Conservation (phyloP, 1,140 invertebrate genomes). For the Drosophila orena region DNA sequence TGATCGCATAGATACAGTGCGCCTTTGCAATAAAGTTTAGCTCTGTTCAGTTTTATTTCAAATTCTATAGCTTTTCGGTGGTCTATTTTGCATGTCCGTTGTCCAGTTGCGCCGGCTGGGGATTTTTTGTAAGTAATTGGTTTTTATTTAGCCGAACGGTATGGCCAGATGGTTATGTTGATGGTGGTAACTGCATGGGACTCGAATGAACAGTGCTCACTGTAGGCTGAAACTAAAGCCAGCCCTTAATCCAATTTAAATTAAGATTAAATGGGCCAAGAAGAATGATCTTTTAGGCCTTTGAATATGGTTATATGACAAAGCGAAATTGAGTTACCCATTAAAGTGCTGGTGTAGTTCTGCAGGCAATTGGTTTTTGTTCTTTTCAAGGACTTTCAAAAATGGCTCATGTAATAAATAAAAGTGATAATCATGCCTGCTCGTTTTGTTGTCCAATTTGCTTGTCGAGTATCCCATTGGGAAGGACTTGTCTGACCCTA, state of each 20-base stretch:
- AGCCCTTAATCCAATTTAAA: slow-evolving; percentile 3
- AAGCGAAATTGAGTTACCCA: not conserved
- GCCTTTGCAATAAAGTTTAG: slow-evolving; percentile 16
- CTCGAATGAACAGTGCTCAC: not conserved
- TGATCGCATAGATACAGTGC: slow-evolving; percentile 33
- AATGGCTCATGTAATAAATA: not conserved
- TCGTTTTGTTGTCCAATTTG: slow-evolving; percentile 1
- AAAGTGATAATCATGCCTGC: not conserved
- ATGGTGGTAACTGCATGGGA: not conserved
- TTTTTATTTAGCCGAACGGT: slow-evolving; percentile 69
- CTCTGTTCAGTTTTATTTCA: slow-evolving; percentile 49
- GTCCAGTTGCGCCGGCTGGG: slow-evolving; percentile 45
- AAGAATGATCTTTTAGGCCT: not conserved
- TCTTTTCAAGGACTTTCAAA: not conserved
- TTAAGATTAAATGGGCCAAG: not conserved
- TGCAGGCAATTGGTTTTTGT: not conserved
- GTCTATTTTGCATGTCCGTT: slow-evolving; percentile 32
- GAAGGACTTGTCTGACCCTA: not conserved
- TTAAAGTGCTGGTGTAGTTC: too few species aligned
- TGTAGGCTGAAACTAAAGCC: not conserved
- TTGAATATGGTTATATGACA: not conserved
- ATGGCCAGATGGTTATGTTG: slow-evolving; percentile 25
- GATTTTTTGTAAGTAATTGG: slow-evolving; percentile 67
- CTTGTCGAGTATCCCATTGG: not conserved
- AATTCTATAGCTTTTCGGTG: slow-evolving; percentile 57